Base-by-base conservation (phyloP, 2,113 vertebrate species). In the Elephas maximus region DNA sequence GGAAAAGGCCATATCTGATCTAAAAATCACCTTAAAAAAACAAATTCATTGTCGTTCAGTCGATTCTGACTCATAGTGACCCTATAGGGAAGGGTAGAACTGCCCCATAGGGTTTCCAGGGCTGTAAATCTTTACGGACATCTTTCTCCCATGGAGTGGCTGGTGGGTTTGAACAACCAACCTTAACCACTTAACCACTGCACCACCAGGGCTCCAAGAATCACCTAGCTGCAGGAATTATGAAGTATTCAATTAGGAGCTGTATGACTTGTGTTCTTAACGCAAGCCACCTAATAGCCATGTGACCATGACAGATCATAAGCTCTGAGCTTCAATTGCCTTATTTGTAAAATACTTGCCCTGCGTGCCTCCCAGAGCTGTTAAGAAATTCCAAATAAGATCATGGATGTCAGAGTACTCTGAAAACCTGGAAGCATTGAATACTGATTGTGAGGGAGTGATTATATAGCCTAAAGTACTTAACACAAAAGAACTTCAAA, bases 311-410 rank as follows among this genome's bases (percentile, higher is more conserved):
- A 84, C 73, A 82, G 60, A 76, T 79, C 6, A 10, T 90, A 84
- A 95, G 67, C 57, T 78, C 57, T 73, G 82, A 81, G 88, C 20
- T 93, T 91, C 62, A 65, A 21, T 92, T 95, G 73, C 78, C 73
- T 95, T 96, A 83, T 97, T 95, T 97, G 81, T 97, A 79, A 96
- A 95, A 90, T 81, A 82, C 41, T 94, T 92, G 62, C 23, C 82
- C 26, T 69, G 26, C 45, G 6, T 76, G 88, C 78, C 67, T 96
- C 73, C 63, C 67, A 74, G 76, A 86, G 89, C 90, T 94, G 57
- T 96, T 97, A 86, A 91, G 33, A 97, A 97, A 89, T 83, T 82
- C 89, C 73, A 95, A 88, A 71, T 91, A 94, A 91, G 94, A 93
- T 92, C 73, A 82, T 81, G 87, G 83, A 73, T 89, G 76, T 96